phyloP scores from a whole-genome alignment of 2,113 vertebrate species.

The Apus apus region DNA sequence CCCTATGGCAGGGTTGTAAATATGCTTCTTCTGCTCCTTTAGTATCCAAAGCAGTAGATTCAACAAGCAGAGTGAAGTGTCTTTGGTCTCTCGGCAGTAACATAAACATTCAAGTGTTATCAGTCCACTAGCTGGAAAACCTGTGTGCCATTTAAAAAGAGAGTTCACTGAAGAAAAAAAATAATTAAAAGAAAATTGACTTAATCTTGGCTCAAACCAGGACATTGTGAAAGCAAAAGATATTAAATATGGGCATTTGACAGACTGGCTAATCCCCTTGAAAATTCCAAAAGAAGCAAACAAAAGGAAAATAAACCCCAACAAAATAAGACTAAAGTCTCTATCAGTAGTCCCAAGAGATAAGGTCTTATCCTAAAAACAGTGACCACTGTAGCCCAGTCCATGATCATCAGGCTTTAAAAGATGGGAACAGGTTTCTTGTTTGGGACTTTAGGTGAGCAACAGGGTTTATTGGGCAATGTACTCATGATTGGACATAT shows the following conservation, averaged over 20 bases:
- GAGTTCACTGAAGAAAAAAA: no score
- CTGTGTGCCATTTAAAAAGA: no score
- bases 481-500: neutral
- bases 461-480: neutral
- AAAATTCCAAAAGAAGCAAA: neutral
- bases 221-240: neutral
- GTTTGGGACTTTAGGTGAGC: neutral
- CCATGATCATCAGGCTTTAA: conserved; percentile 2
- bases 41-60: no score
- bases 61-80: no score
- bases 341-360: neutral
- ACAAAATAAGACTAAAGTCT: neutral
- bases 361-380: conserved; percentile 15
- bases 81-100: no score
- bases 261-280: neutral
- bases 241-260: neutral
- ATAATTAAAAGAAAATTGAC: no score
- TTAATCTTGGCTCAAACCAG: no score
- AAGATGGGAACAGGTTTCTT: neutral
- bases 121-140: no score
- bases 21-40: no score
- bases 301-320: neutral
- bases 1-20: no score
- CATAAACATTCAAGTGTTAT: no score
- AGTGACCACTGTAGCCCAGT: neutral